Evolutionary conservation across 2,113 vertebrate genomes (phyloP).

Genomic region (Phrynosoma blainvillii): DNA sequence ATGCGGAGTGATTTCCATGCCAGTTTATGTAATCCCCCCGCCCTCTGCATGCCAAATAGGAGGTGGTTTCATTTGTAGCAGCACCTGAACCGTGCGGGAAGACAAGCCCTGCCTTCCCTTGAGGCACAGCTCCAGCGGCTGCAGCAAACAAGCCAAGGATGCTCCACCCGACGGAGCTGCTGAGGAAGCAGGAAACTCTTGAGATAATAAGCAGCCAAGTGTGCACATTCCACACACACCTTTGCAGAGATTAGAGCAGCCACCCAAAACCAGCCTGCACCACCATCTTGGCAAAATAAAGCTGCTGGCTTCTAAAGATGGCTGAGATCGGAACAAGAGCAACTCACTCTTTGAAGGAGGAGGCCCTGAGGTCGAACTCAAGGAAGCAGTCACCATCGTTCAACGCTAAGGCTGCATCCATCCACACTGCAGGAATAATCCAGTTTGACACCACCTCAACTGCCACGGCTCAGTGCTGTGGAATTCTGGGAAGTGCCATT

Average conservation of each 20-base stretch:
- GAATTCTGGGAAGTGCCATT: too few species aligned
- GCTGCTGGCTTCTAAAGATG: not conserved
- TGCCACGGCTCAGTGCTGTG: too few species aligned
- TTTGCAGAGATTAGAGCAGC: not conserved
- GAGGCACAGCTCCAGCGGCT: not conserved
- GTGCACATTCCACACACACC: constrained; percentile 9
- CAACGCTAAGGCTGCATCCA: too few species aligned
- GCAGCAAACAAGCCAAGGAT: not conserved
- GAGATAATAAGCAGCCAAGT: constrained; percentile 4
- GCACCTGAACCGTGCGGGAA: not conserved
- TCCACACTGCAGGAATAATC: too few species aligned
- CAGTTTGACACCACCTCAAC: too few species aligned
- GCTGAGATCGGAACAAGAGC: not conserved
- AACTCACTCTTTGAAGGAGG: too few species aligned
- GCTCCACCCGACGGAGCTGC: constrained; percentile 15
- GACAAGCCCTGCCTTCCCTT: not conserved
- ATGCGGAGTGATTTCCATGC: too few species aligned
- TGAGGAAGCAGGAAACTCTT: constrained; percentile 23
- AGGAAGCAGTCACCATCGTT: too few species aligned
- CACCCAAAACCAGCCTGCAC: not conserved
- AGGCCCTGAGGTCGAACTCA: not conserved
- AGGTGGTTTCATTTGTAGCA: not conserved
- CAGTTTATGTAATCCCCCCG: not conserved
- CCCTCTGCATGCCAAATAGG: not conserved
- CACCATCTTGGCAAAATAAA: not conserved